phyloP scores from a whole-genome alignment of 2,888 invertebrate species.

The Aricia artaxerxes region DNA sequence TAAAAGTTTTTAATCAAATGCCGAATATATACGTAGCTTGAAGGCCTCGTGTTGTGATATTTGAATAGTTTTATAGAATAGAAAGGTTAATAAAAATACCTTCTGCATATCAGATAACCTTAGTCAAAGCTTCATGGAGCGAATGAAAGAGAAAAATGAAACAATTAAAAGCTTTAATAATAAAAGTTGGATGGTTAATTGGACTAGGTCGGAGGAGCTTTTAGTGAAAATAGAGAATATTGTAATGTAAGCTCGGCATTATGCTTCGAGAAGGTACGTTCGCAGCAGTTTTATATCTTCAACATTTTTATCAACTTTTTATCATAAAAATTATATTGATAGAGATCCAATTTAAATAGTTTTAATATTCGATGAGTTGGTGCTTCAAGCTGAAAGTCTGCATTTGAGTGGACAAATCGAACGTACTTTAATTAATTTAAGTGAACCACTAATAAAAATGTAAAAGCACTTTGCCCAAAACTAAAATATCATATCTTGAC shows the following conservation, averaged over 20 bases:
- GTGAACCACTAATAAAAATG: no score
- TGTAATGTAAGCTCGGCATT: not conserved
- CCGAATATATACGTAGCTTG: not conserved
- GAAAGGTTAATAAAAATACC: not conserved
- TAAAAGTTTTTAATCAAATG: not conserved
- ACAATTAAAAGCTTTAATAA: slow-evolving; percentile 25
- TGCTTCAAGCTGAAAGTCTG: not conserved
- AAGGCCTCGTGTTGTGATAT: no score
- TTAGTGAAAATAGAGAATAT: slow-evolving; percentile 14
- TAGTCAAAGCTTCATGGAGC: not conserved
- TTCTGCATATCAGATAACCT: not conserved
- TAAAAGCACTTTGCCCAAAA: no score
- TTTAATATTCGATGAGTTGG: not conserved
- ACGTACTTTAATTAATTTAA: not conserved
- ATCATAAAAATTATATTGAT: not conserved
- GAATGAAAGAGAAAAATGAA: slow-evolving; percentile 25
- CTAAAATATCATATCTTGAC: no score
- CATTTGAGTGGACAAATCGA: not conserved
- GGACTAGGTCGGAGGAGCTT: slow-evolving; percentile 12
- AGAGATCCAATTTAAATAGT: not conserved
- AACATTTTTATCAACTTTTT: not conserved
- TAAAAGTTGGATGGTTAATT: slow-evolving; percentile 27
- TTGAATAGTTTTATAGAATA: not conserved
- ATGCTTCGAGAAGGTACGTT: not conserved
- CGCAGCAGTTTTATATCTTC: not conserved